Evolutionary conservation across 2,888 invertebrate species (phyloP).

Genomic region (Eugnorisma glareosa): DNA sequence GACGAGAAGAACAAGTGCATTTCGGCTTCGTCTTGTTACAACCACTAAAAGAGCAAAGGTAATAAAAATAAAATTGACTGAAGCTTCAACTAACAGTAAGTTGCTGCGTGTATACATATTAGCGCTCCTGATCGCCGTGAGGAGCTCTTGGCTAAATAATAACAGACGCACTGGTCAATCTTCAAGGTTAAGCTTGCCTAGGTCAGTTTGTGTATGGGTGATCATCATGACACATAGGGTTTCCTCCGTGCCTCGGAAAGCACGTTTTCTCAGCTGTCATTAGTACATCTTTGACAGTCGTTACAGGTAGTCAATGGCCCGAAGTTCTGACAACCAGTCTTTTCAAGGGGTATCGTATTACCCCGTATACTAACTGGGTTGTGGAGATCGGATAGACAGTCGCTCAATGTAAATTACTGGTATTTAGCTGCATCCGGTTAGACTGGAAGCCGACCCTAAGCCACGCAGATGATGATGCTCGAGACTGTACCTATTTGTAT

Average conservation of each 20-base stretch:
- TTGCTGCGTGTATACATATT: background rate
- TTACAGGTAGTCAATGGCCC: background rate
- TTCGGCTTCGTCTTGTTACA: no score
- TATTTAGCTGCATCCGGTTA: background rate
- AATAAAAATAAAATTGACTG: background rate
- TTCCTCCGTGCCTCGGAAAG: background rate
- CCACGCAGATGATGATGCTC: background rate
- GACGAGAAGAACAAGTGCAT: no score
- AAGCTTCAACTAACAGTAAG: background rate
- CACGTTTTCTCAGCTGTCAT: background rate
- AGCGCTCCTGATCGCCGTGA: background rate
- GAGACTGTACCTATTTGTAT: background rate
- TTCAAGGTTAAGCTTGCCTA: background rate
- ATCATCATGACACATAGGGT: background rate
- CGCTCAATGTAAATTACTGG: background rate
- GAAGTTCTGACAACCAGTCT: background rate
- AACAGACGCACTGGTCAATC: no score
- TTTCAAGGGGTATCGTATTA: background rate
- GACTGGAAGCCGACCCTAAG: background rate
- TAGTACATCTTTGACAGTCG: background rate
- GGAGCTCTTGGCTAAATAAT: background rate
- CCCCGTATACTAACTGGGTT: background rate
- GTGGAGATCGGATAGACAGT: background rate
- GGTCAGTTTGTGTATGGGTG: background rate
- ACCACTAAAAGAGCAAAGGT: no score